A percentile compares a stretch with the other conserved stretches of the same genome.
phyloP scores from a whole-genome alignment of 2,888 invertebrate species.

The Leptinotarsa juncta region DNA sequence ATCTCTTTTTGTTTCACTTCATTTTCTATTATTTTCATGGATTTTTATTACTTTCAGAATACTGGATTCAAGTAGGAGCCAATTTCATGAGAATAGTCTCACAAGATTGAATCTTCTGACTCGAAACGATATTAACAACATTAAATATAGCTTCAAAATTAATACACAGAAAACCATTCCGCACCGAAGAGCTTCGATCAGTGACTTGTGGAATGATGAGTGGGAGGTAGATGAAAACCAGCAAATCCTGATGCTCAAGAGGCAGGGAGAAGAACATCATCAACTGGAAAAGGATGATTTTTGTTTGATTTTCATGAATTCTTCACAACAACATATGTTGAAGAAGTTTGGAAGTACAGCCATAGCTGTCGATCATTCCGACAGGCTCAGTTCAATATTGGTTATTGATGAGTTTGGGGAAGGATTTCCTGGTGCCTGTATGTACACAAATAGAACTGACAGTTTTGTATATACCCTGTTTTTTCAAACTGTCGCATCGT shows the following conservation, averaged over 20 bases:
- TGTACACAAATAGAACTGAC: constrained; percentile 28
- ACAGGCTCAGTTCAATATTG: constrained; percentile 23
- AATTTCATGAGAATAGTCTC: constrained; percentile 17
- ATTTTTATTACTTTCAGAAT: constrained; percentile 15
- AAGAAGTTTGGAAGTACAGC: constrained; percentile 11
- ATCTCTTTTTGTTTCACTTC: too few relatives aligned
- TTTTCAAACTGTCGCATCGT: background rate
- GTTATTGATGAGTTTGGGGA: constrained; percentile 15
- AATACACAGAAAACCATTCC: background rate
- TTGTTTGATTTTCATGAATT: constrained; percentile 11
- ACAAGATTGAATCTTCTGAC: constrained; percentile 24
- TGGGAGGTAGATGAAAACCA: background rate
- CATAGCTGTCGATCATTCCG: constrained; percentile 13
- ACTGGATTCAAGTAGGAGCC: constrained; percentile 17
- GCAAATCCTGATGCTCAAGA: background rate
- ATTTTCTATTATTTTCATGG: background rate
- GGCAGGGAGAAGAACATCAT: constrained; percentile 3
- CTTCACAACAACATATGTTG: constrained; percentile 13
- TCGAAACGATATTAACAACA: constrained; percentile 25
- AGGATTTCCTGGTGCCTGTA: constrained; percentile 28
- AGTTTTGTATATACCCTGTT: constrained; percentile 12
- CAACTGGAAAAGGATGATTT: constrained; percentile 3
- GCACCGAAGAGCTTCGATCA: background rate
- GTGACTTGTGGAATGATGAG: background rate
- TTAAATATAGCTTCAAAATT: constrained; percentile 24